Percentiles rank a stretch among this genome's conserved stretches.
Conservation (phyloP, 2,888 invertebrate species). For the Protophormia terraenovae region DNA sequence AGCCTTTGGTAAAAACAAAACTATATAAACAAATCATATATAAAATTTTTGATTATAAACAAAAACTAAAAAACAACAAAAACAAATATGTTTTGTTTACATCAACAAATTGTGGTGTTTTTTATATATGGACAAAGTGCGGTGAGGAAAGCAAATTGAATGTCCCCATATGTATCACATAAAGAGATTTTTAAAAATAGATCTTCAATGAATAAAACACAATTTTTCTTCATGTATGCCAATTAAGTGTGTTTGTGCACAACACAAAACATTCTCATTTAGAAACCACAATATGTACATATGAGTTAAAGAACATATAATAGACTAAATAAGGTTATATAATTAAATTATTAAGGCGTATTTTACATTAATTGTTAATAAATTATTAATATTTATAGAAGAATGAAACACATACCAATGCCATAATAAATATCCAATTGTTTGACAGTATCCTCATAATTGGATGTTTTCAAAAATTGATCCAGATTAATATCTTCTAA, state of each 20-base stretch:
- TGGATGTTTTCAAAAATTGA: conserved; percentile 90
- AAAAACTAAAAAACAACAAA: background rate
- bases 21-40: background rate
- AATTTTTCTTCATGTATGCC: background rate
- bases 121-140: background rate
- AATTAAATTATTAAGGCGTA: conserved; percentile 25
- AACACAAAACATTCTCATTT: background rate
- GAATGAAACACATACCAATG: conserved; percentile 85
- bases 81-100: conserved; percentile 19
- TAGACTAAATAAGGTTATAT: conserved; percentile 59
- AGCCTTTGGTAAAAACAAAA: background rate
- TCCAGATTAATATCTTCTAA: conserved; percentile 90
- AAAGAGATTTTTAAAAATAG: conserved; percentile 29
- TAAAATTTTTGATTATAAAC: background rate
- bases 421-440: conserved; percentile 97
- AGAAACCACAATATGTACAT: background rate
- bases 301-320: too few relatives aligned
- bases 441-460: conserved; percentile 94
- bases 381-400: background rate
- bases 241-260: conserved; percentile 1
- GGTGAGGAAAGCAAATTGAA: background rate
- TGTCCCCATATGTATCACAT: background rate
- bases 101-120: conserved; percentile 17
- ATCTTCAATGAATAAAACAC: background rate
- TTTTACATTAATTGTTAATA: background rate